A percentile compares a stretch with the other conserved stretches of the same genome.
Conservation (phyloP, 1,140 invertebrate genomes). For the Diprion similis region DNA sequence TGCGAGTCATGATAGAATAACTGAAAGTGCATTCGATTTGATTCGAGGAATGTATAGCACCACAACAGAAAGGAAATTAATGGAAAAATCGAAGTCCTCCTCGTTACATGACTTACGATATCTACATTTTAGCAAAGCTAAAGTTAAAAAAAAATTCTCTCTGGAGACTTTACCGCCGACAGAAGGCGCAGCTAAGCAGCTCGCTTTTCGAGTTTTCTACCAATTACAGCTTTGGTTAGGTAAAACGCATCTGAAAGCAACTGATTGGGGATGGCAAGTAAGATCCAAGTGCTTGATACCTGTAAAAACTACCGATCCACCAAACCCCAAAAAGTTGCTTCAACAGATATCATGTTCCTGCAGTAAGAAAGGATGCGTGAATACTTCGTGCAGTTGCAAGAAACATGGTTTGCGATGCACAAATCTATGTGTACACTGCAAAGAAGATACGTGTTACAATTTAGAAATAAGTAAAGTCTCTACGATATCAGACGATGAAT, state of each 20-base stretch:
- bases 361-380: slow-evolving; percentile 13
- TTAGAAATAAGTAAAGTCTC: slow-evolving; percentile 14
- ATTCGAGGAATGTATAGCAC: slow-evolving; percentile 10
- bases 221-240: slow-evolving; percentile 32
- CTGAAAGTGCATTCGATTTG: slow-evolving; percentile 10
- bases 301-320: slow-evolving; percentile 18
- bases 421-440: slow-evolving; percentile 16
- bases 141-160: slow-evolving; percentile 21
- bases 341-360: slow-evolving; percentile 11
- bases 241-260: slow-evolving; percentile 15
- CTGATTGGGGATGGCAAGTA: slow-evolving; percentile 23
- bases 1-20: slow-evolving; percentile 3
- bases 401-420: slow-evolving; percentile 17
- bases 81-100: slow-evolving; percentile 13
- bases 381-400: slow-evolving; percentile 14
- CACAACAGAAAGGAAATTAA: slow-evolving; percentile 10
- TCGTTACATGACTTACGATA: slow-evolving; percentile 10
- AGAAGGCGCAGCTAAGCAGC: slow-evolving; percentile 29
- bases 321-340: slow-evolving; percentile 20
- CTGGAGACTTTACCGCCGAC: slow-evolving; percentile 29
- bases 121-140: slow-evolving; percentile 21
- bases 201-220: slow-evolving; percentile 26
- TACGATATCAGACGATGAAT: slow-evolving; percentile 10
- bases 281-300: slow-evolving; percentile 15
- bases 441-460: slow-evolving; percentile 18